A percentile compares a stretch with the other conserved stretches of the same genome.
phyloP scores from a whole-genome alignment of 1,140 invertebrate genomes.

The Tetragonula clypearis region DNA sequence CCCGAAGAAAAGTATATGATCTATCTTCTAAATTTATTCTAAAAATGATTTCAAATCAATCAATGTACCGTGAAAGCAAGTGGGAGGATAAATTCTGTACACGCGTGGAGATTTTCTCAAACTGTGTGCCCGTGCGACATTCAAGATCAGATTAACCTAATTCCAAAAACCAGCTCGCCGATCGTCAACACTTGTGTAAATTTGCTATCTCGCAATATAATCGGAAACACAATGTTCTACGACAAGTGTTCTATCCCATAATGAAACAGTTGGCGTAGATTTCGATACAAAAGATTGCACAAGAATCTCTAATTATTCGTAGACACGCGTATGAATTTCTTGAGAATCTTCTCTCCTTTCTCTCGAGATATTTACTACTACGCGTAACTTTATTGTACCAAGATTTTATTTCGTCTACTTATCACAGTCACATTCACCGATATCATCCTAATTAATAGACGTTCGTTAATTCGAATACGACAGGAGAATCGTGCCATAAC shows the following conservation, averaged over 20 bases:
- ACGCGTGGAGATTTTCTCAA: background rate
- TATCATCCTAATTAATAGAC: conserved; percentile 44
- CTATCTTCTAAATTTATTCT: too few relatives aligned
- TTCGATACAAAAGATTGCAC: background rate
- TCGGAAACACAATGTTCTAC: background rate
- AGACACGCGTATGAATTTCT: background rate
- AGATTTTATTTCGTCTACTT: too few relatives aligned
- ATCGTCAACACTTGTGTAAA: conserved; percentile 60
- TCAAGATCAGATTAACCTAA: conserved; percentile 8
- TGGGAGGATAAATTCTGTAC: background rate
- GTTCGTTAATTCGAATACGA: conserved; percentile 16
- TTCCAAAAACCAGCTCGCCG: conserved; percentile 10
- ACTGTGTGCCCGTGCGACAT: conserved; percentile 1
- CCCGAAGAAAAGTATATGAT: too few relatives aligned
- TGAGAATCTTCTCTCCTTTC: background rate
- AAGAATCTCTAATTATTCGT: background rate
- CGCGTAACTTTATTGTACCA: too few relatives aligned
- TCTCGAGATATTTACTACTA: too few relatives aligned
- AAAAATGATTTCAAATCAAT: too few relatives aligned
- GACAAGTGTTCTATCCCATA: background rate
- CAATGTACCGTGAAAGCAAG: background rate
- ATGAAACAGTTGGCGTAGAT: background rate
- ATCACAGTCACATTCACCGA: background rate
- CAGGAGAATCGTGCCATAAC: conserved; percentile 33
- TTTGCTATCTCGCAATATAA: conserved; percentile 17